Evolutionary conservation across 2,113 vertebrate genomes (phyloP), one percentile per base, ranked within the genome.

Genomic region (Pseudonaja textilis): DNA sequence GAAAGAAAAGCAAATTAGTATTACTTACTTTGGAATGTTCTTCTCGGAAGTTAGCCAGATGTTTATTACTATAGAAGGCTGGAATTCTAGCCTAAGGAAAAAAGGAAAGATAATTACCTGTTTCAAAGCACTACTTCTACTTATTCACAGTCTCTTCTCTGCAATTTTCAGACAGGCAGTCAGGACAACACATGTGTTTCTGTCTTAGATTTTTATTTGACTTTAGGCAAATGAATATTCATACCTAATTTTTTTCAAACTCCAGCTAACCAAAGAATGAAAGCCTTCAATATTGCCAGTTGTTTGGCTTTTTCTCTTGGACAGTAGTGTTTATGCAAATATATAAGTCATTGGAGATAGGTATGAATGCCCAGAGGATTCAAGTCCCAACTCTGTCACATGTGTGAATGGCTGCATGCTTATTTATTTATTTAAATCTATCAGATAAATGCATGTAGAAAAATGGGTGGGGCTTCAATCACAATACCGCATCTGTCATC

Each of bases 121-220:
- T 93, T 92, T 95, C 89, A 89, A 92, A 39, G 5, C 1, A 3
- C 11, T 42, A 88, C 57, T 25, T 29, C 42, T 54, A 34, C 47
- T 42, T 1, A 54, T 90, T 88, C 29, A 29, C 0, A 57, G 89
- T 95, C 92, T 91, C 88, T 22, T 59, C 42, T 94, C 94, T 88
- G 85, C 10, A 91, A 26, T 88, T 93, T 92, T 92, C 89, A 90
- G 86, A 55, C 86, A 55, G 91, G 54, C 1, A 81, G 0, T 88
- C 91, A 54, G 90, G 81, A 87, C 5, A 86, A 34, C 4, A 29
- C 61, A 1, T 64, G 2, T 54, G 92, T 26, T 57, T 92, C 50
- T 93, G 55, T 61, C 55, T 93, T 88, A 45, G n/a, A 90, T 91
- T 90, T 91, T 22, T 93, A 64, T 56, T 55, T 87, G 12, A 92